A percentile compares a stretch with the other conserved stretches of the same genome.
Evolutionary conservation across 2,888 invertebrate species (phyloP).

Genomic region (Polietes domitor): DNA sequence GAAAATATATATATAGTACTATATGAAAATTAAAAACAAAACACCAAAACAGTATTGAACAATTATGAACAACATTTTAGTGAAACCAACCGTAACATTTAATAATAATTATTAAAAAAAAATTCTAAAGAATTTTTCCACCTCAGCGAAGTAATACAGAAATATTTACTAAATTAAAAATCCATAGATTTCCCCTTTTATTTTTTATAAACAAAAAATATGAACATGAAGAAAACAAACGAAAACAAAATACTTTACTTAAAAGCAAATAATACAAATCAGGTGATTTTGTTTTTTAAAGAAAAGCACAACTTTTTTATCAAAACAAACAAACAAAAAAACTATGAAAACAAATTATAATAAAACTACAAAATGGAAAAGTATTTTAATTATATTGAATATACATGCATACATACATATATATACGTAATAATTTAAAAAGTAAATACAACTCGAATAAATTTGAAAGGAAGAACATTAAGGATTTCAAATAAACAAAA

Average conservation of each 20-base stretch:
- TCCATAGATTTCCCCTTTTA: slow-evolving; percentile 52
- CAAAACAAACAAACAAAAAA: slow-evolving; percentile 32
- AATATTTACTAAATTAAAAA: slow-evolving; percentile 35
- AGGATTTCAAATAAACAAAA: slow-evolving; percentile 59
- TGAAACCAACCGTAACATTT: slow-evolving; percentile 14
- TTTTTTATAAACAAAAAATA: slow-evolving; percentile 30
- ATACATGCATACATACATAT: slow-evolving; percentile 16
- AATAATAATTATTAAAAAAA: slow-evolving; percentile 6
- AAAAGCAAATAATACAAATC: slow-evolving; percentile 67
- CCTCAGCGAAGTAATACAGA: slow-evolving; percentile 60
- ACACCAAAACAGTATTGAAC: slow-evolving; percentile 67
- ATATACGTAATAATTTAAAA: slow-evolving; percentile 30
- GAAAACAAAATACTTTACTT: slow-evolving; percentile 65
- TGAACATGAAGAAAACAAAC: slow-evolving; percentile 37
- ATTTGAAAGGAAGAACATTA: slow-evolving; percentile 34
- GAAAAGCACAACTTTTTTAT: slow-evolving; percentile 65
- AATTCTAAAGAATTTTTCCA: slow-evolving; percentile 64
- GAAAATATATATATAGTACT: slow-evolving; percentile 5
- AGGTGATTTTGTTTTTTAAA: slow-evolving; percentile 65
- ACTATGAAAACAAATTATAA: slow-evolving; percentile 14
- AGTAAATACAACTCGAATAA: too few species aligned
- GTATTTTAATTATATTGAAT: slow-evolving; percentile 51
- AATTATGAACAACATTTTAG: slow-evolving; percentile 28
- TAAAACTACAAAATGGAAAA: slow-evolving; percentile 42
- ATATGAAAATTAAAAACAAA: slow-evolving; percentile 36